phyloP scores from a whole-genome alignment of 2,797 vertebrate genomes.

The Hylomyscus alleni region DNA sequence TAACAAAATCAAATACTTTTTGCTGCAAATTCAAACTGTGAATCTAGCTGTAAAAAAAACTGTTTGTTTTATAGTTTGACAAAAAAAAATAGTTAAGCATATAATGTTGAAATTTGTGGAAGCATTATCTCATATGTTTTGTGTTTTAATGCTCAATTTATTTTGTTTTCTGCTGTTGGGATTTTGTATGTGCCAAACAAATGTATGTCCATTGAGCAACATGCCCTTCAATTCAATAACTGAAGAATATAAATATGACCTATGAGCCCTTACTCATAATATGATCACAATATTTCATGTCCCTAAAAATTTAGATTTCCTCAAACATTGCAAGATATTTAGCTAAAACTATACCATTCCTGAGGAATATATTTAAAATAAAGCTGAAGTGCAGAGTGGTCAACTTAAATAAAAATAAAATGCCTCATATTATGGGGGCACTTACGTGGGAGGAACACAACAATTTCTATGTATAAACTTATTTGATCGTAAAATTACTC shows the following conservation, averaged over 20 bases:
- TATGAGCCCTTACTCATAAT: not conserved
- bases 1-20: not conserved
- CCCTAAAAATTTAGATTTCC: slow-evolving; percentile 43
- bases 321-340: not conserved
- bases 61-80: not conserved
- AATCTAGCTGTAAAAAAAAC: not conserved
- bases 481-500: not conserved
- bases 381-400: not conserved
- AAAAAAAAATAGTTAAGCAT: not conserved
- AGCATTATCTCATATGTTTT: not conserved
- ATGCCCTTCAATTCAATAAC: not conserved
- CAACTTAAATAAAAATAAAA: not conserved
- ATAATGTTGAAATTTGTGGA: not conserved
- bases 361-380: not conserved
- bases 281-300: not conserved
- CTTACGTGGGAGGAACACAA: not conserved
- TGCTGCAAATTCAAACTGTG: not conserved
- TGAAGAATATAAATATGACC: not conserved
- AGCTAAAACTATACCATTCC: not conserved
- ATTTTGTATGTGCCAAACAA: not conserved
- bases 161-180: not conserved
- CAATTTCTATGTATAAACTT: not conserved
- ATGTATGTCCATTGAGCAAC: not conserved
- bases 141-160: not conserved
- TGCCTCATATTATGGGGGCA: not conserved